phyloP scores from a whole-genome alignment of 1,140 invertebrate genomes.

The Ephestia elutella region DNA sequence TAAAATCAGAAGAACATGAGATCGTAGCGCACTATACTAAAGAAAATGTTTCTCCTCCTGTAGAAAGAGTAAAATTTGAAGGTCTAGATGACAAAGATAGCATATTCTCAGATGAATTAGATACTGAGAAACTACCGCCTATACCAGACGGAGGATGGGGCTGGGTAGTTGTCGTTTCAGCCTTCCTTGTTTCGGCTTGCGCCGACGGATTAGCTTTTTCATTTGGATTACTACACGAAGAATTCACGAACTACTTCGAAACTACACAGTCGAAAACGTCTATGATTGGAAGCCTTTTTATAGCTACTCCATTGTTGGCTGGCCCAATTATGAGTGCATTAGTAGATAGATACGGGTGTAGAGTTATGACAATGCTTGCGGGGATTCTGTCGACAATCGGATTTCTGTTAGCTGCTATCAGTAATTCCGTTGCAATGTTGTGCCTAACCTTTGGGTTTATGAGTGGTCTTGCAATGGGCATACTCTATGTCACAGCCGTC shows the following conservation, averaged over 20 bases:
- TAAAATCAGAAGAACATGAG: slow-evolving; percentile 40
- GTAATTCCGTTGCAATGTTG: slow-evolving; percentile 81
- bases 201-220: slow-evolving; percentile 94
- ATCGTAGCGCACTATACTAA: slow-evolving; percentile 38
- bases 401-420: slow-evolving; percentile 83
- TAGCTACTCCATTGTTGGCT: slow-evolving; percentile 88
- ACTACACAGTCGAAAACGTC: slow-evolving; percentile 86
- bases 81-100: slow-evolving; percentile 49
- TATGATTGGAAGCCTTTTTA: slow-evolving; percentile 89
- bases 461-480: slow-evolving; percentile 88
- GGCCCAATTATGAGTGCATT: slow-evolving; percentile 90
- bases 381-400: slow-evolving; percentile 83
- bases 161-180: slow-evolving; percentile 90
- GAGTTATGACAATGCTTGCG: slow-evolving; percentile 86
- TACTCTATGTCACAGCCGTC: slow-evolving; percentile 90
- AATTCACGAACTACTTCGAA: slow-evolving; percentile 87
- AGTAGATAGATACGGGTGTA: slow-evolving; percentile 90
- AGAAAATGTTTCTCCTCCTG: slow-evolving; percentile 33
- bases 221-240: slow-evolving; percentile 89
- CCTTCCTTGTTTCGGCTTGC: slow-evolving; percentile 88
- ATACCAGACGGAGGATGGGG: slow-evolving; percentile 75
- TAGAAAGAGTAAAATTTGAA: slow-evolving; percentile 55
- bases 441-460: slow-evolving; percentile 90
- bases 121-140: slow-evolving; percentile 38
- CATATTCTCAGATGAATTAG: slow-evolving; percentile 41